phyloP scores from a whole-genome alignment of 2,113 vertebrate species.

The Sitta europaea region DNA sequence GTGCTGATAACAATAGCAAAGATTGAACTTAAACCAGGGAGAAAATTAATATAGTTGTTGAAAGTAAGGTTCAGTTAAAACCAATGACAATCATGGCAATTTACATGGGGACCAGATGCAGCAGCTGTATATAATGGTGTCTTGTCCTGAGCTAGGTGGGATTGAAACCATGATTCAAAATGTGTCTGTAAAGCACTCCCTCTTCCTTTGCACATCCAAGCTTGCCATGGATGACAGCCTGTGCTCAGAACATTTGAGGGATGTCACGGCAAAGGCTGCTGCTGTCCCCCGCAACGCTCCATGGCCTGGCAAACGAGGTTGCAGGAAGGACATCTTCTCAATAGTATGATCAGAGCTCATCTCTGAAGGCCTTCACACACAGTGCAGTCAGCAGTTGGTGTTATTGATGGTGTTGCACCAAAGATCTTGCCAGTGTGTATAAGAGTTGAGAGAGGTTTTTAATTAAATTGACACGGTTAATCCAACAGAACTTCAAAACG shows the following conservation, averaged over 20 bases:
- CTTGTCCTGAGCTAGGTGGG: background rate
- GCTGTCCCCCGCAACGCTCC: background rate
- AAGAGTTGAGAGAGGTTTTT: background rate
- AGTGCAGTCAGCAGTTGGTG: background rate
- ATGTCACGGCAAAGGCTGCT: fast-evolving
- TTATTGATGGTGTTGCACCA: background rate
- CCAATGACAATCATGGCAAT: background rate
- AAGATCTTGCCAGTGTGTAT: background rate
- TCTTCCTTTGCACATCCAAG: background rate
- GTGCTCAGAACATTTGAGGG: background rate
- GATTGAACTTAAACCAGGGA: background rate
- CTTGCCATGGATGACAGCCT: background rate
- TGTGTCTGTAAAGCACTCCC: background rate
- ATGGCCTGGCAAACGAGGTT: background rate
- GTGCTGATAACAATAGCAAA: background rate
- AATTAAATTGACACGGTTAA: background rate
- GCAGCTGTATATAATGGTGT: background rate
- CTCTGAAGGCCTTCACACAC: background rate
- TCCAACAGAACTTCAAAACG: background rate
- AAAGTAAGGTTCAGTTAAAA: background rate
- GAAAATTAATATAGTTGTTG: background rate
- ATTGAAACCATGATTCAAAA: background rate
- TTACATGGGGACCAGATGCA: background rate
- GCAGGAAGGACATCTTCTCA: background rate
- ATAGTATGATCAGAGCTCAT: background rate